Conservation (phyloP, 37 sponge, comb jelly and placozoan genomes). For the Cladorhizidae sp. region DNA sequence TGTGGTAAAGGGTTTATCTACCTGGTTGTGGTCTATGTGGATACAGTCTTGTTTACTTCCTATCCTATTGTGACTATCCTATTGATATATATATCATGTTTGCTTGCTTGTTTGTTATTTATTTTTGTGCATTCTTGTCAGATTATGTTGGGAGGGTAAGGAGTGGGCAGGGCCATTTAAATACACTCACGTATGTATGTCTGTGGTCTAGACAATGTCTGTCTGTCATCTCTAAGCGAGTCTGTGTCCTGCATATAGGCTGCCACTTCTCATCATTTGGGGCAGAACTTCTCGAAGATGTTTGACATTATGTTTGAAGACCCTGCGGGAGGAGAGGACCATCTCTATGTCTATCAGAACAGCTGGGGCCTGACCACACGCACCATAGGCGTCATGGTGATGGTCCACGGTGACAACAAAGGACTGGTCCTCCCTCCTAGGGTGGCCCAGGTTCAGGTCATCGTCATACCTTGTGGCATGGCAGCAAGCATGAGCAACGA, state of each 20-base stretch:
- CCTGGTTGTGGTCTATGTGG: too few relatives aligned
- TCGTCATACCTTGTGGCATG: conserved; percentile 96
- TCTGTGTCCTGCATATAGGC: conserved; percentile 77
- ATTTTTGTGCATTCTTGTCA: too few relatives aligned
- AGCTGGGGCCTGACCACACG: conserved; percentile 98
- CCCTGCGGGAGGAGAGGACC: conserved; percentile 62
- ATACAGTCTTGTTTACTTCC: too few relatives aligned
- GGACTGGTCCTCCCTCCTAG: conserved; percentile 96
- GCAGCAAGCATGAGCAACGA: conserved; percentile 59
- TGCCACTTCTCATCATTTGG: conserved; percentile 98
- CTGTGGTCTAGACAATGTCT: too few relatives aligned
- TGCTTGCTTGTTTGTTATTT: too few relatives aligned
- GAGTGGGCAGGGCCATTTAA: too few relatives aligned
- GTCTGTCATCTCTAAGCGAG: too few relatives aligned
- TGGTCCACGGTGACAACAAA: conserved; percentile 97
- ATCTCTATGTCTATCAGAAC: conserved; percentile 92
- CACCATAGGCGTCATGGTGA: conserved; percentile 90
- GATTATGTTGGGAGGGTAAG: too few relatives aligned
- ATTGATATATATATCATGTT: too few relatives aligned
- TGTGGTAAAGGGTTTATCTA: too few relatives aligned
- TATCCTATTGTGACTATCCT: too few relatives aligned
- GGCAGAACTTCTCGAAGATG: conserved; percentile 99
- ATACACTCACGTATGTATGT: too few relatives aligned
- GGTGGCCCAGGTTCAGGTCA: conserved; percentile 54
- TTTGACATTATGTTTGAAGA: conserved; percentile 93